Evolutionary conservation across 2,888 invertebrate species (phyloP).

Genomic region (Carterocephalus palaemon): DNA sequence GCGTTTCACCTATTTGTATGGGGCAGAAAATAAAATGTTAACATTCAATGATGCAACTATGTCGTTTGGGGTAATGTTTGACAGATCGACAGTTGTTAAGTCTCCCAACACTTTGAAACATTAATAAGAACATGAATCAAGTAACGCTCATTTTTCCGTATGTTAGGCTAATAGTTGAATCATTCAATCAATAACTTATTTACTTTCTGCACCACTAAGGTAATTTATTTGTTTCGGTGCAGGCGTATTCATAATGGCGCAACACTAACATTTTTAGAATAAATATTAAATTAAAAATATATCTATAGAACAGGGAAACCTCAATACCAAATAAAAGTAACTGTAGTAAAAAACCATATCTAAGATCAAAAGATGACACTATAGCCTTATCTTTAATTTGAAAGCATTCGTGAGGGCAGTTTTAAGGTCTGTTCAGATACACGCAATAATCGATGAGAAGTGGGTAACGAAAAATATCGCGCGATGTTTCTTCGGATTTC

Average conservation of each 20-base stretch:
- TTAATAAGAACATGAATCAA: neutral
- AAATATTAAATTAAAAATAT: conserved; percentile 15
- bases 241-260: conserved; percentile 52
- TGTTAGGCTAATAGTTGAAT: conserved; percentile 67
- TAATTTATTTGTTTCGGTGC: conserved; percentile 54
- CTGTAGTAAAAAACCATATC: conserved; percentile 2
- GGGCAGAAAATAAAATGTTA: conserved; percentile 74
- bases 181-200: conserved; percentile 62
- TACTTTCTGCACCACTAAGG: conserved; percentile 70
- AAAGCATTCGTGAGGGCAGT: too few relatives aligned
- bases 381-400: too few relatives aligned
- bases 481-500: too few relatives aligned
- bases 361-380: conserved; percentile 5
- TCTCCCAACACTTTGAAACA: conserved; percentile 25
- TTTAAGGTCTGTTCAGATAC: too few relatives aligned
- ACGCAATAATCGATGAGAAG: too few relatives aligned
- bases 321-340: conserved; percentile 15
- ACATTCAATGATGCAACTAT: conserved; percentile 78
- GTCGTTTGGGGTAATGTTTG: conserved; percentile 44
- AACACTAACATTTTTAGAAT: conserved; percentile 15
- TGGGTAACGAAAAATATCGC: too few relatives aligned
- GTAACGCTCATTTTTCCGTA: conserved; percentile 5
- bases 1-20: conserved; percentile 85
- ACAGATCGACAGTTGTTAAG: conserved; percentile 24
- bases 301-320: conserved; percentile 25